Evolutionary conservation across 1,140 invertebrate species (phyloP).

Genomic region (Ephestia elutella): DNA sequence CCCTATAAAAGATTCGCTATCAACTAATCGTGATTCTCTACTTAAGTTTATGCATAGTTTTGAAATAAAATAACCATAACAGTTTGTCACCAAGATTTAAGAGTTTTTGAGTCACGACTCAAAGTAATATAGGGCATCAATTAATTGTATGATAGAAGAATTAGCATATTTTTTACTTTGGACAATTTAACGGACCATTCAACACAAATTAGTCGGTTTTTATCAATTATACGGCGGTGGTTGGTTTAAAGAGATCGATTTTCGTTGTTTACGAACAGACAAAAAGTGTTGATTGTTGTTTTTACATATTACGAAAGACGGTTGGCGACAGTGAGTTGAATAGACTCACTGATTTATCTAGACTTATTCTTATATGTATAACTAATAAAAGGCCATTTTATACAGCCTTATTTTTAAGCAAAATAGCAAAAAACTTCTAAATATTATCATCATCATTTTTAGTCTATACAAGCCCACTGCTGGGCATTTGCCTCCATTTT

Average conservation of each 20-base stretch:
- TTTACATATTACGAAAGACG: background rate
- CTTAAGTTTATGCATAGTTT: background rate
- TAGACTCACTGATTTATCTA: background rate
- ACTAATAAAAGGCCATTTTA: background rate
- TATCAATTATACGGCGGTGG: conserved; percentile 21
- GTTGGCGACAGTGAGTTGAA: background rate
- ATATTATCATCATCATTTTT: no score
- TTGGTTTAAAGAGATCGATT: conserved; percentile 9
- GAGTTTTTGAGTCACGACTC: conserved; percentile 6
- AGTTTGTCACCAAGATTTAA: background rate
- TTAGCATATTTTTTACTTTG: conserved; percentile 47
- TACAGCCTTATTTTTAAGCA: no score
- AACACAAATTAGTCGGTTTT: conserved; percentile 50
- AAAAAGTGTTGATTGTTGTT: conserved; percentile 11
- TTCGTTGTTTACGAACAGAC: conserved; percentile 3
- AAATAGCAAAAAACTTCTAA: no score
- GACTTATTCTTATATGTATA: background rate
- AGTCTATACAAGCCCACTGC: no score
- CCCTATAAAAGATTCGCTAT: background rate
- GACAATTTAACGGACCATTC: conserved; percentile 58
- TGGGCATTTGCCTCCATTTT: no score
- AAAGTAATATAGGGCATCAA: conserved; percentile 45
- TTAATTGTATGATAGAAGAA: conserved; percentile 26
- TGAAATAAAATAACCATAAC: background rate
- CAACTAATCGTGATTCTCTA: background rate